phyloP scores from a whole-genome alignment of 2,797 vertebrate species.

The Periophthalmus magnuspinnatus region DNA sequence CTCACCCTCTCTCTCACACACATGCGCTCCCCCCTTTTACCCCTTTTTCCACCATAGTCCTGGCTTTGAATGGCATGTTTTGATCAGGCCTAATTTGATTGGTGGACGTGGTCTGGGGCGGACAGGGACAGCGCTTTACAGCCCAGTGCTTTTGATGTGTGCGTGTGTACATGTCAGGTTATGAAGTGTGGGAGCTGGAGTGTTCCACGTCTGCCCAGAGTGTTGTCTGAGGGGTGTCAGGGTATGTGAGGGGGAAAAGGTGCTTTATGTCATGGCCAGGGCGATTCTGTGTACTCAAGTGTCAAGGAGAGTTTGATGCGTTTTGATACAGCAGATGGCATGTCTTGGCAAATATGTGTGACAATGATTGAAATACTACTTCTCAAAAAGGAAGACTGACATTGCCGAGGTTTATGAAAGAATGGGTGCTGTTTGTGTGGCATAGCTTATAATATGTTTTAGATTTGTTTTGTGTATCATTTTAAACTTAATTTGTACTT shows the following conservation, averaged over 20 bases:
- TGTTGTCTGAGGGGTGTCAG: slow-evolving; percentile 77
- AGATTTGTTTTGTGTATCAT: too few relatives aligned
- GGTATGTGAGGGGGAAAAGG: slow-evolving; percentile 68
- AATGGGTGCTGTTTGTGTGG: neutral
- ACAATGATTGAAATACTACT: slow-evolving; percentile 44
- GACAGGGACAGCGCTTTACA: slow-evolving; percentile 75
- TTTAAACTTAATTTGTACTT: too few relatives aligned
- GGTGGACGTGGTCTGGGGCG: slow-evolving; percentile 70
- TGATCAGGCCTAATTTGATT: slow-evolving; percentile 83
- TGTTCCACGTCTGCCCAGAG: slow-evolving; percentile 69
- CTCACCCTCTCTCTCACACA: slow-evolving; percentile 9
- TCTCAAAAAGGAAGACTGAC: slow-evolving; percentile 26
- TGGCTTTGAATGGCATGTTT: slow-evolving; percentile 80
- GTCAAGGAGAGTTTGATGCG: slow-evolving; percentile 71
- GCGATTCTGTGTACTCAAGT: slow-evolving; percentile 70
- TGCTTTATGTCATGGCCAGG: slow-evolving; percentile 63
- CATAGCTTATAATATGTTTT: too few relatives aligned
- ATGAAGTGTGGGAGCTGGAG: slow-evolving; percentile 74
- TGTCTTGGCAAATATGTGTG: slow-evolving; percentile 49
- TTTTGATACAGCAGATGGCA: slow-evolving; percentile 70
- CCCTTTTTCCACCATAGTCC: slow-evolving; percentile 27
- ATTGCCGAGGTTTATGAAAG: neutral
- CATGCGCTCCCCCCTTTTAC: slow-evolving; percentile 3
- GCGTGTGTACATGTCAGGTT: slow-evolving; percentile 70
- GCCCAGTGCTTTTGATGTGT: slow-evolving; percentile 73